Base-by-base conservation (phyloP, 1,140 invertebrate genomes). In the Elysia chlorotica region DNA sequence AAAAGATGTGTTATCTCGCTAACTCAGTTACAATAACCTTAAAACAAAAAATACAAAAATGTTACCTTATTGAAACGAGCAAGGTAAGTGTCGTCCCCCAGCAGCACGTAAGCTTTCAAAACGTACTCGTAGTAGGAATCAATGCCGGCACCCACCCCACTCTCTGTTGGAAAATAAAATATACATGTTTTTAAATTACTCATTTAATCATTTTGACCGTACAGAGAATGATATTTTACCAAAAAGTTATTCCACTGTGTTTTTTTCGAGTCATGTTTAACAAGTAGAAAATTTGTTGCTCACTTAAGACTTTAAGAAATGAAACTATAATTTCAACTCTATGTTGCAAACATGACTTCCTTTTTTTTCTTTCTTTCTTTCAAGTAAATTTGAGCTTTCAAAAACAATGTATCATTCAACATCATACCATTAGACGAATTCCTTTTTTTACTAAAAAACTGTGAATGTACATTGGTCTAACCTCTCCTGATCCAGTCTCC, bases 51-150 rank as follows among this genome's bases (percentile, higher is more conserved):
- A n/a, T n/a, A n/a, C n/a, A n/a, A n/a, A n/a, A n/a, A n/a, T n/a
- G n/a, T 79, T 74, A 90, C 90, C 85, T 93, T 93, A 85, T 97
- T 97, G 86, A 99, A 99, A 71, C 96, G 89, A 30, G 93, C 92
- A 73, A 98, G 88, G 88, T 98, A 99, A 76, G 93, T 93, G 83
- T 92, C 96, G 90, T 92, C 97, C 84, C 88, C 96, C 21, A 92
- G 81, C 31, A 92, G 80, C 71, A 92, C 89, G 75, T 92, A 92
- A 1, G 96, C 96, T 88, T 99, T 99, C 23, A 99, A 90, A 77
- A 96, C 95, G 87, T 99, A 99, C 87, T 99, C 97, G 86, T 99
- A 99, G 86, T 99, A 99, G 0, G 96, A 98, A 87, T 99, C 97
- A 77, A 99, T 99, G 14, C 98, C 97, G 53, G 97, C 98, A n/a